A percentile compares a stretch with the other conserved stretches of the same genome.
Conservation (phyloP, 2,888 invertebrate species). For the Anthrax anthrax region DNA sequence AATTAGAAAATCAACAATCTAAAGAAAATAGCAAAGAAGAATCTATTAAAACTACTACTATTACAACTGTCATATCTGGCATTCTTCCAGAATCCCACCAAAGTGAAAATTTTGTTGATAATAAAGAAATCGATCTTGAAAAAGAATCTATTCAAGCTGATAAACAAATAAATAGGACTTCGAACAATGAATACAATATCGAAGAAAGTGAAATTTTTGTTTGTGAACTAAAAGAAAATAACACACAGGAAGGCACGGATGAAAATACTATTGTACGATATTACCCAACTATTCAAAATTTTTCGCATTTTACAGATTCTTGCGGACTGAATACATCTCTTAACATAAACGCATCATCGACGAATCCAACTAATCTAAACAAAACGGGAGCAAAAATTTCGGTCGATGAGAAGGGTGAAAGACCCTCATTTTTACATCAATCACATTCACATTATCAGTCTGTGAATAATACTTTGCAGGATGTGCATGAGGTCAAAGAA, state of each 20-base stretch:
- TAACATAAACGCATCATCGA: neutral
- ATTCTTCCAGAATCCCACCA: neutral
- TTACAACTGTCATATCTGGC: neutral
- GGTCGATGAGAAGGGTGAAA: slow-evolving; percentile 1
- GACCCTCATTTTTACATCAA: neutral
- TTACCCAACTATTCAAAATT: neutral
- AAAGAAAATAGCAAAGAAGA: neutral
- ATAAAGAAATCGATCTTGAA: too few relatives aligned
- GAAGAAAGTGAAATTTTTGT: neutral
- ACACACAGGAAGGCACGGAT: neutral
- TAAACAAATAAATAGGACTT: too few relatives aligned
- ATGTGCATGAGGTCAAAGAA: too few relatives aligned
- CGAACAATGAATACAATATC: neutral
- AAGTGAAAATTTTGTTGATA: too few relatives aligned
- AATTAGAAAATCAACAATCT: neutral
- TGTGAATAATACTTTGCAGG: too few relatives aligned
- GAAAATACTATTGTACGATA: neutral
- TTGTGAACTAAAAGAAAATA: slow-evolving; percentile 2
- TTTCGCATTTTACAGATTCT: slow-evolving; percentile 4
- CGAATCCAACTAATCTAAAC: neutral
- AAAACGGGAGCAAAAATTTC: slow-evolving; percentile 4
- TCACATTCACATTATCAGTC: too few relatives aligned
- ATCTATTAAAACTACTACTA: neutral
- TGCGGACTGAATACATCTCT: slow-evolving; percentile 2
- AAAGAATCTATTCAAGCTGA: too few relatives aligned